Conservation (phyloP, 2,113 vertebrate species). For the Poeciliopsis occidentalis region DNA sequence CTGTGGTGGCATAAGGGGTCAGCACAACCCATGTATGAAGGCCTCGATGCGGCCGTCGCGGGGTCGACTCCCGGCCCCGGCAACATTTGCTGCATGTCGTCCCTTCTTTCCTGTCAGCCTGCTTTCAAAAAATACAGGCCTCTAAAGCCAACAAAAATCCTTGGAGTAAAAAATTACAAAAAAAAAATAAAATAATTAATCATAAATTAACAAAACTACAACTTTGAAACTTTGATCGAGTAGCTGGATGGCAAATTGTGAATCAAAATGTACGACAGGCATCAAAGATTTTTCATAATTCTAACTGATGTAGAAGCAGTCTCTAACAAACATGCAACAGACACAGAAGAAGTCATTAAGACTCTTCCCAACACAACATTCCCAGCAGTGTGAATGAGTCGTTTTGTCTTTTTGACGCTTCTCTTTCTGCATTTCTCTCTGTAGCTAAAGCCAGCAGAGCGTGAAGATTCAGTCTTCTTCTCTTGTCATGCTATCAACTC, state of each 20-base stretch:
- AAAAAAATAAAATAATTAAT: not conserved
- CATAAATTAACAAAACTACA: not conserved
- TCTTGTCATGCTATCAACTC: slow-evolving; percentile 99
- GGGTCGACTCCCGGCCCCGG: too few species aligned
- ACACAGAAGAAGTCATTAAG: not conserved
- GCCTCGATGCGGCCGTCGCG: too few species aligned
- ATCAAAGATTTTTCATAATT: not conserved
- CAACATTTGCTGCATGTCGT: too few species aligned
- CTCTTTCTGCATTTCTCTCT: slow-evolving; percentile 20
- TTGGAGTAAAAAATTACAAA: too few species aligned
- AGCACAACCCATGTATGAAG: too few species aligned
- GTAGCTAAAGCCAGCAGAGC: slow-evolving; percentile 95
- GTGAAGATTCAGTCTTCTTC: slow-evolving; percentile 98
- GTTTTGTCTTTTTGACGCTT: slow-evolving; percentile 32
- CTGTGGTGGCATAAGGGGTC: too few species aligned
- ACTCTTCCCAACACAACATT: slow-evolving; percentile 13
- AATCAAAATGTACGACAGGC: not conserved
- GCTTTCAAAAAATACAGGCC: too few species aligned
- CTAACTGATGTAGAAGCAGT: not conserved
- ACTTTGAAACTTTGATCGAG: not conserved
- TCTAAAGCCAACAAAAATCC: too few species aligned
- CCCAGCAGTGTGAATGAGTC: slow-evolving; percentile 15
- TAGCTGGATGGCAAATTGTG: not conserved
- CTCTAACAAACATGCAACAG: not conserved
- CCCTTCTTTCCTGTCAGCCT: too few species aligned